Evolutionary conservation across 1,140 invertebrate species (phyloP), one percentile per base, ranked within the genome.

Genomic region (Neodiprion lecontei): DNA sequence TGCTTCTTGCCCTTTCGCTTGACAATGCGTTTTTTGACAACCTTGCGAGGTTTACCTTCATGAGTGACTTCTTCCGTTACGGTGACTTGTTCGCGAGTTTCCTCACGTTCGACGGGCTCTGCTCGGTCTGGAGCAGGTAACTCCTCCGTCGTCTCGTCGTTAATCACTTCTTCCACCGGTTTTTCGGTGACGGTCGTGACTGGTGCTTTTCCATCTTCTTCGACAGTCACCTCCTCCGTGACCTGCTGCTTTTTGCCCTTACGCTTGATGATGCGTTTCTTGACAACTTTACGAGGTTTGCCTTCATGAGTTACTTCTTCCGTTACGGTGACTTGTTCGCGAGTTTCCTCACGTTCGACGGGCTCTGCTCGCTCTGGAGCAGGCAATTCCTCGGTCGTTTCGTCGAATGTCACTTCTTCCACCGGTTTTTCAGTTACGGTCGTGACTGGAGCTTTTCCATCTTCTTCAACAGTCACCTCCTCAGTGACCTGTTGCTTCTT

Each of bases 241-340:
- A 87, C 82, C 75, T 87, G 84, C 82, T 86, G 83, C 73, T 88
- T 86, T 0, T 80, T 69, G 3, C 85, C 86, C 11, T 84, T 80
- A 72, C 88, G 87, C 73, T 86, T 87, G 21, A 86, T 86, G 7
- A 87, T 83, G 70, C 80, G 81, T 2, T 87, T 88, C 72, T 80
- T 80, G 9, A 80, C 81, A 40, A 72, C 53, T 7, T 74, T 70
- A 80, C 84, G 23, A 83, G 71, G 74, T 83, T 86, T 1, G 84
- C 74, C 28, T 40, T 73, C 80, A 70, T 81, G 82, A 72, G 84
- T 83, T 73, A 83, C 85, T 73, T 79, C 78, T 72, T 76, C 68
- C 7, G 76, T 76, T 9, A 76, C 77, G 12, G 76, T 78, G 11
- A 79, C 67, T 70, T 77, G 68, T 69, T 75, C 68, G 9, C 12